phyloP scores from a whole-genome alignment of 2,888 invertebrate genomes.

The Heteromyza rotundicornis region DNA sequence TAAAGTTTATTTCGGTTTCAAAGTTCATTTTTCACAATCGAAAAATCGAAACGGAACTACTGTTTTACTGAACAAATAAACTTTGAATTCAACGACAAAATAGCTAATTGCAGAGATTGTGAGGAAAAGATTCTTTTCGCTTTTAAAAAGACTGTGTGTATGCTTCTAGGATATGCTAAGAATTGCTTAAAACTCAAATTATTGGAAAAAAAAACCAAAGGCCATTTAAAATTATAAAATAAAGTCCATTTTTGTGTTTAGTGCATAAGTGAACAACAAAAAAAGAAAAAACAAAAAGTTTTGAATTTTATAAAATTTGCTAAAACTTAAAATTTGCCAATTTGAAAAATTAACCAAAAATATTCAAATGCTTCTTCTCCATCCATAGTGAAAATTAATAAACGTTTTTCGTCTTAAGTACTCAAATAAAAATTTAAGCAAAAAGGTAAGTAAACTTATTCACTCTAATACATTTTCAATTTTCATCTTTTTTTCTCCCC shows the following conservation, averaged over 20 bases:
- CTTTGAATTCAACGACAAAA: neutral
- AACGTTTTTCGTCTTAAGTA: too few species aligned
- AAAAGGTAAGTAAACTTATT: constrained; percentile 20
- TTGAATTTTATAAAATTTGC: constrained; percentile 11
- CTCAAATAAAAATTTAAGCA: neutral
- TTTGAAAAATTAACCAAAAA: constrained; percentile 16
- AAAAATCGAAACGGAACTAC: neutral
- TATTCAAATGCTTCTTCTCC: constrained; percentile 9
- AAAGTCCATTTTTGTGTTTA: constrained; percentile 52
- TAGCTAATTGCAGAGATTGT: neutral
- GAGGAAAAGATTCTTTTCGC: neutral
- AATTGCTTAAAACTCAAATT: constrained; percentile 6
- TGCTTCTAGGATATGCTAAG: neutral
- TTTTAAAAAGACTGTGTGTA: neutral
- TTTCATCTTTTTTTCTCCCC: neutral
- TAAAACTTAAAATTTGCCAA: constrained; percentile 21
- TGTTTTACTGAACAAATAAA: neutral
- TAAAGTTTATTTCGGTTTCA: constrained; percentile 63
- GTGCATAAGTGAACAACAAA: constrained; percentile 36
- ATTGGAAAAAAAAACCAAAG: neutral
- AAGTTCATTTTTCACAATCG: constrained; percentile 16
- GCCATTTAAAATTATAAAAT: constrained; percentile 1
- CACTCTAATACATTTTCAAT: neutral
- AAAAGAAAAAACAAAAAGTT: constrained; percentile 19
- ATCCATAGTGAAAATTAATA: too few species aligned